These are phyloP conservation scores for Myotis brandtii DNA, from an alignment of 2,113 vertebrate species.

Conservation along the genomic window DNA sequence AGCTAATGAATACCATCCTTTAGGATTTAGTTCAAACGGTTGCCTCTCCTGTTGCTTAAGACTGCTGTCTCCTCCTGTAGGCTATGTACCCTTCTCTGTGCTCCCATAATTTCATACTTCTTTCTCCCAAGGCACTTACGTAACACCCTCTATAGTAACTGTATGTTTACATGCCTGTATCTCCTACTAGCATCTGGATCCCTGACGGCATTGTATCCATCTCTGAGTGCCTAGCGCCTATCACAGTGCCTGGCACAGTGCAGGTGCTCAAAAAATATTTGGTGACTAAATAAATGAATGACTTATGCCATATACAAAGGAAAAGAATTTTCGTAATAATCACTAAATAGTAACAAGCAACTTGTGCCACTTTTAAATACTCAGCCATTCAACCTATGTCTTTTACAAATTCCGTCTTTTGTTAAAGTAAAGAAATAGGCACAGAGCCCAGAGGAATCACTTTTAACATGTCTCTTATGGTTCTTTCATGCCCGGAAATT, in stretches of 20 bases:
- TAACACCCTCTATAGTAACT: neutral
- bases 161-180: neutral
- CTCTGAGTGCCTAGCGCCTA: neutral
- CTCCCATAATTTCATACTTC: neutral
- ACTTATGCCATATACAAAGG: constrained; percentile 25
- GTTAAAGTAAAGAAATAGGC: constrained; percentile 67
- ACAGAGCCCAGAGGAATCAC: constrained; percentile 70
- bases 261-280: neutral
- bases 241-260: neutral
- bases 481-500: constrained; percentile 72
- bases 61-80: neutral
- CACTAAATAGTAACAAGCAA: constrained; percentile 60
- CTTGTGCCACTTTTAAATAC: constrained; percentile 56
- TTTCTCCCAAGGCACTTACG: neutral
- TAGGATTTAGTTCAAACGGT: neutral
- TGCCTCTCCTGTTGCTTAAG: neutral
- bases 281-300: constrained; percentile 29
- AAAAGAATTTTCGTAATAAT: constrained; percentile 52
- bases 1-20: neutral
- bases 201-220: neutral
- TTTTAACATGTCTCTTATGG: constrained; percentile 63
- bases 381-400: constrained; percentile 19
- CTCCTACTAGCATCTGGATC: constrained; percentile 1
- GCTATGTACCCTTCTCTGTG: neutral
- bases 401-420: constrained; percentile 67